These are phyloP conservation scores for Coreoperca whiteheadi DNA, from an alignment of 2,113 vertebrate genomes.

Conservation along the genomic window DNA sequence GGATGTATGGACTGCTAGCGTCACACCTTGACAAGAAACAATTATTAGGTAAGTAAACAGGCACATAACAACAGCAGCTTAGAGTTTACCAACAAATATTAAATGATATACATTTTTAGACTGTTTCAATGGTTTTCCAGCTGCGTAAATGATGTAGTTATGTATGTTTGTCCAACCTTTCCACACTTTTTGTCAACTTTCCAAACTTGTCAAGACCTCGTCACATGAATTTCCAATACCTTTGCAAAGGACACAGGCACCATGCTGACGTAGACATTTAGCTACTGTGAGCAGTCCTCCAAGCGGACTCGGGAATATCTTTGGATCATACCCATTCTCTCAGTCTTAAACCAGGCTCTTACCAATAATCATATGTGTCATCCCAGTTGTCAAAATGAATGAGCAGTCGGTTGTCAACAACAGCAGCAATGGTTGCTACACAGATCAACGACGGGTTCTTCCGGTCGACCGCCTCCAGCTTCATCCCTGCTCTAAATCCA, in stretches of 20 bases:
- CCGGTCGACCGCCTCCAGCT: slow-evolving; percentile 91
- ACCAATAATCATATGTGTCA: slow-evolving; percentile 93
- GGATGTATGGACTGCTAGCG: slow-evolving; percentile 92
- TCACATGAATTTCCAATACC: not conserved
- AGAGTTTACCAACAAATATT: not conserved
- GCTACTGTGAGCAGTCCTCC: not conserved
- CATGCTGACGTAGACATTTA: not conserved
- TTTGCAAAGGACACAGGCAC: no score
- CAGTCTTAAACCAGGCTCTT: slow-evolving; percentile 29
- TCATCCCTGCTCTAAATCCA: slow-evolving; percentile 92
- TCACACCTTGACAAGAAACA: slow-evolving; percentile 87
- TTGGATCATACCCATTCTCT: not conserved
- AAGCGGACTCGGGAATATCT: not conserved
- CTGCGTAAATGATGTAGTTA: not conserved
- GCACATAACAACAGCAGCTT: not conserved
- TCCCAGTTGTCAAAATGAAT: slow-evolving; percentile 95
- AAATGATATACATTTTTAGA: not conserved
- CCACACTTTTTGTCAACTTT: not conserved
- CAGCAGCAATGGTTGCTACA: slow-evolving; percentile 88
- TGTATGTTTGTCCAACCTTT: not conserved
- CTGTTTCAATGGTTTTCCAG: not conserved
- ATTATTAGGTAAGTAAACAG: slow-evolving; percentile 3
- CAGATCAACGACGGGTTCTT: slow-evolving; percentile 90
- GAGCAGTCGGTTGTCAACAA: slow-evolving; percentile 90
- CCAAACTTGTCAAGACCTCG: not conserved